Base-by-base conservation (phyloP, 2,113 vertebrate genomes). In the Sylvilagus bachmani region DNA sequence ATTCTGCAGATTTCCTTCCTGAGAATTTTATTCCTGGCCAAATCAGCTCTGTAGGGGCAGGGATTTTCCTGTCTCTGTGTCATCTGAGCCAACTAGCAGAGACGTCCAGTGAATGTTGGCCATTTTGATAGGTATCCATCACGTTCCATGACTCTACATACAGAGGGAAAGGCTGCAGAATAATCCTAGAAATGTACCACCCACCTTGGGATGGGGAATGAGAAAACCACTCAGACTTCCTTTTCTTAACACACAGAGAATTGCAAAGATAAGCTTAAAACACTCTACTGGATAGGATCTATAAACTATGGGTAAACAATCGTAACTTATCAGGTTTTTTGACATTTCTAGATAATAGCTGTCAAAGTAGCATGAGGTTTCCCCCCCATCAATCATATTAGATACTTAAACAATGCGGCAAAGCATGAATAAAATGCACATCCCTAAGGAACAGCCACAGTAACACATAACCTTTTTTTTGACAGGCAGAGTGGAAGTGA, bases 311-410 rank as follows among this genome's bases (percentile, higher is more conserved):
- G 88, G 25, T 92, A 85, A 78, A 92, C 77, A 90, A 86, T 93
- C 93, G 27, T 86, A 33, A 96, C 67, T 92, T 86, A 77, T 85
- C 93, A 88, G 27, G 73, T 92, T 12, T 67, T 88, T 82, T 33
- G 2, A 93, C 92, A 90, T 83, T 89, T 82, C 31, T 66, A 88
- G 66, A 53, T 62, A 90, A 86, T 67, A 96, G 69, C 27, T 74
- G n/a, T 74, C 89, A 90, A 90, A 79, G 88, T 78, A 93, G 33
- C 74, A 31, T 81, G 85, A 88, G 29, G 25, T 70, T 70, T 31
- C 62, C 96, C 55, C 90, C 96, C 55, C 90, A 86, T 94, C 86
- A 67, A 73, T 94, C 51, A 86, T 55, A 14, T 80, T 75, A 31
- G 38, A 79, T 82, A 31, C n/a, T 90, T 66, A 55, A 92, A 70